Conservation (phyloP, 2,888 invertebrate species). For the Drosophila lacicola region DNA sequence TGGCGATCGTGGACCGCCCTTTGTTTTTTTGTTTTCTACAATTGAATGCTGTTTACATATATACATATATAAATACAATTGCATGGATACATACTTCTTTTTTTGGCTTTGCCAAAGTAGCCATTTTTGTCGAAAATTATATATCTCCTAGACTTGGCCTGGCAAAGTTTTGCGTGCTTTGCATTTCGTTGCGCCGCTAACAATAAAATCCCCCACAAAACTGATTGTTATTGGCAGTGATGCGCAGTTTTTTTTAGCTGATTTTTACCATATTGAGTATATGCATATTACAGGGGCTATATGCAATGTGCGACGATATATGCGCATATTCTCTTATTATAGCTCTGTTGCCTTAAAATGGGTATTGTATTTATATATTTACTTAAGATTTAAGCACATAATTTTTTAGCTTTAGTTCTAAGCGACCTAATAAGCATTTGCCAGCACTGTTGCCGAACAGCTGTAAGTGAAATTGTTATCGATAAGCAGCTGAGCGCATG, state of each 20-base stretch:
- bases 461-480: constrained; percentile 36
- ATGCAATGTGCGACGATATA: too few species aligned
- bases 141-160: constrained; percentile 9
- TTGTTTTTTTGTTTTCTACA: constrained; percentile 67
- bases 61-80: not conserved
- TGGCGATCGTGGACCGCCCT: constrained; percentile 24
- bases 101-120: constrained; percentile 83
- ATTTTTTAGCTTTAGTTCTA: not conserved
- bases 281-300: accelerated
- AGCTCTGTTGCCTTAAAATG: not conserved
- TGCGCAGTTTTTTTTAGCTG: constrained; percentile 9
- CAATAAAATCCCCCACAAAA: constrained; percentile 50
- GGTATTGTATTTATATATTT: not conserved
- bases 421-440: not conserved
- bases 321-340: too few species aligned
- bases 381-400: too few species aligned
- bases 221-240: constrained; percentile 26
- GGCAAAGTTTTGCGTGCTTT: constrained; percentile 28
- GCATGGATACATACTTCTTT: constrained; percentile 71
- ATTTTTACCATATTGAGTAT: not conserved
- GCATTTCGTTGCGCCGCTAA: constrained; percentile 40
- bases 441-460: constrained; percentile 43
- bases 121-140: constrained; percentile 71
- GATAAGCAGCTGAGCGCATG: constrained; percentile 40
- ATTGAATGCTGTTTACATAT: constrained; percentile 18